Conservation (phyloP, 1,140 invertebrate genomes). For the Campoletis sonorensis region DNA sequence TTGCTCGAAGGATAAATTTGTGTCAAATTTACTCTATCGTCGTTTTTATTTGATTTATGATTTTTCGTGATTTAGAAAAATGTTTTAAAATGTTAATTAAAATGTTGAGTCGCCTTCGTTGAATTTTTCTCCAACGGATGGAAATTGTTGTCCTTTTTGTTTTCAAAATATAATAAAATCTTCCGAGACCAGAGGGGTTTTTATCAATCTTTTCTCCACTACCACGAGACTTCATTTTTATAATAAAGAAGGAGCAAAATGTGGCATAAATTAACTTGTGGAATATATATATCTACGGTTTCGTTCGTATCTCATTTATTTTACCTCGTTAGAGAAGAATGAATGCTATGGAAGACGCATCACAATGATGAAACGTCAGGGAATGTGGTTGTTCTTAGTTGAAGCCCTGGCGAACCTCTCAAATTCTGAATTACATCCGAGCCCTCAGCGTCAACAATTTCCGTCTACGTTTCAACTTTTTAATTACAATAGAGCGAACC, state of each 20-base stretch:
- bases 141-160: too few species aligned
- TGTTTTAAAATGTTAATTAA: too few species aligned
- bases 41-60: too few species aligned
- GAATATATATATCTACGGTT: not conserved
- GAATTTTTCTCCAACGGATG: too few species aligned
- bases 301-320: constrained; percentile 4
- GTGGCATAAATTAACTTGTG: not conserved
- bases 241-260: not conserved
- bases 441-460: constrained; percentile 63
- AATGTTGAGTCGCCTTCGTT: too few species aligned
- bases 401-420: not conserved
- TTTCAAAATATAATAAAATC: too few species aligned
- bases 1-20: too few species aligned
- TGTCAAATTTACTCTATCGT: too few species aligned
- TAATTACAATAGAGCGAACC: constrained; percentile 59
- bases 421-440: constrained; percentile 53
- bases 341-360: not conserved
- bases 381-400: not conserved
- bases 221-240: too few species aligned
- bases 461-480: constrained; percentile 65
- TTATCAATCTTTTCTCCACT: too few species aligned
- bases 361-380: constrained; percentile 7
- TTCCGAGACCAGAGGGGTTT: too few species aligned
- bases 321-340: constrained; percentile 22
- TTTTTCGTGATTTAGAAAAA: too few species aligned